These are phyloP conservation scores for Chaetorhynchus papuensis DNA, from an alignment of 2,113 vertebrate genomes.

Conservation along the genomic window DNA sequence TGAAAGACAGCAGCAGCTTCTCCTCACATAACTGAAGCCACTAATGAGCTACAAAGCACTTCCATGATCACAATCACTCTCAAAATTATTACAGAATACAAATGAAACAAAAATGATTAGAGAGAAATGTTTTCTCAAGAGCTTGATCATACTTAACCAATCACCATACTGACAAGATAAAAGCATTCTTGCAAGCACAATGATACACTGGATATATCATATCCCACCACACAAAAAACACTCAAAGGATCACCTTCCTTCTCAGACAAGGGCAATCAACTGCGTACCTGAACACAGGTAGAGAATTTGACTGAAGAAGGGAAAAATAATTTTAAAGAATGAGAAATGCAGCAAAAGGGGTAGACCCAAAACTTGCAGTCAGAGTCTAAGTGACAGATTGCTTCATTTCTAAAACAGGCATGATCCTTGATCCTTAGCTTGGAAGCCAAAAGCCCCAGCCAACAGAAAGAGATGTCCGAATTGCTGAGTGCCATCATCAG, in stretches of 20 bases:
- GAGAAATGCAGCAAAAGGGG: not conserved
- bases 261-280: not conserved
- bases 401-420: not conserved
- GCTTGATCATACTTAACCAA: not conserved
- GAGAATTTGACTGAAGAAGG: not conserved
- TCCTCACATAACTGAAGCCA: not conserved
- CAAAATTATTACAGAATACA: slow-evolving; percentile 36
- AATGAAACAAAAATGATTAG: slow-evolving; percentile 34
- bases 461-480: not conserved
- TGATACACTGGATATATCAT: not conserved
- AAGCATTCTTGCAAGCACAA: not conserved
- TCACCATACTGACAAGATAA: not conserved
- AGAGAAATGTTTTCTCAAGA: slow-evolving; percentile 5
- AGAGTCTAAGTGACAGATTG: not conserved
- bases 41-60: slow-evolving; percentile 21
- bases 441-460: not conserved
- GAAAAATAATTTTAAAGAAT: not conserved
- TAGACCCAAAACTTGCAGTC: not conserved
- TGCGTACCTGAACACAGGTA: not conserved
- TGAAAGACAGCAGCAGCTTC: not conserved
- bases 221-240: not conserved
- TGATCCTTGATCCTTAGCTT: not conserved
- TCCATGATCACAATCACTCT: not conserved
- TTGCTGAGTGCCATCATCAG: not conserved
- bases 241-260: not conserved